Base-by-base conservation (phyloP, 2,888 invertebrate species). In the Nomada goodeniana region DNA sequence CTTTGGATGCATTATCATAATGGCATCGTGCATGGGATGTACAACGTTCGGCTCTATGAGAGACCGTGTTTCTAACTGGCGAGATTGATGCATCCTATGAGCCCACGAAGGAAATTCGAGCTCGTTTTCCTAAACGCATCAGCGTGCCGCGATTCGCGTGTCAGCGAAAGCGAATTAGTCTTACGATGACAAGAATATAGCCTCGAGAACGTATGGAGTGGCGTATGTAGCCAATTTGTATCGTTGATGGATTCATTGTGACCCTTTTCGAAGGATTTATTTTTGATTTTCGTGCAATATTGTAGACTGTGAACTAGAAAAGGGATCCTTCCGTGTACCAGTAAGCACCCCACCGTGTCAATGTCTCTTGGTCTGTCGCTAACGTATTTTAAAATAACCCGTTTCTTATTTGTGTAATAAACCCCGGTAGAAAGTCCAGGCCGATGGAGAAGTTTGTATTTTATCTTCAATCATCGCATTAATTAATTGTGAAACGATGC, bases 1-100 rank as follows among this genome's bases (percentile, higher is more conserved):
- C 88, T 80, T 81, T 86, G 69, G 74, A 81, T 73, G 80, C 85
- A 90, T 91, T 91, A 91, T 89, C 91, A 91, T 91, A 91, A 91
- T 90, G 85, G 85, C 80, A 81, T 87, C 86, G 85, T 80, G 82
- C 86, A 83, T 85, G 76, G 76, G 89, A 87, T 88, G 87, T 76
- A 64, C 52, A 73, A 73, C 76, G 55, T 84, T 76, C 82, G 63
- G 53, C 53, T n/a, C 78, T 61, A 71, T 65, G 67, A 61, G 71
- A 61, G 59, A 52, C 57, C 65, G 64, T 78, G 78, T 81, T 76
- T 63, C 53, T 64, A 71, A 72, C 81, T 72, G 69, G 67, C 57
- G 64, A 87, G 82, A 86, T 87, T 75, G 75, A 87, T 87, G 79
- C 77, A 44, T 23, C 36, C 65, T 61, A 73, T 59, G 47, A 63